phyloP scores from a whole-genome alignment of 2,797 vertebrate genomes.

The Hypotaenidia philippensis region DNA sequence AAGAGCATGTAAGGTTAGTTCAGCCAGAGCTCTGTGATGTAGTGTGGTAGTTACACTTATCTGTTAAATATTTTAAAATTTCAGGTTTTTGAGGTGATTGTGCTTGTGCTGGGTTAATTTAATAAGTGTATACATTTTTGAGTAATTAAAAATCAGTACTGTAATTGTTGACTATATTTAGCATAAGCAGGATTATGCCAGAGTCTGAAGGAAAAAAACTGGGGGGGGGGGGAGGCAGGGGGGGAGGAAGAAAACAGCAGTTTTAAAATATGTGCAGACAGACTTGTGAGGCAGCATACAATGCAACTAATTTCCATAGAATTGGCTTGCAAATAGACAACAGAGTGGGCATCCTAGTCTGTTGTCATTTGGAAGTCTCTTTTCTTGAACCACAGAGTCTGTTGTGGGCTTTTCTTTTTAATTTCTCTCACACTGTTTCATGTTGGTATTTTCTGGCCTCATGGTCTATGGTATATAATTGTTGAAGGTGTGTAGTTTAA shows the following conservation, averaged over 20 bases:
- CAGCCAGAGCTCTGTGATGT: background rate
- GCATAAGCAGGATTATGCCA: background rate
- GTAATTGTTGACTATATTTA: background rate
- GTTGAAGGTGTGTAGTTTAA: background rate
- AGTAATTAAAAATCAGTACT: background rate
- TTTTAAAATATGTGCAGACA: background rate
- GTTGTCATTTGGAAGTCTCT: background rate
- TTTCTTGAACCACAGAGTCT: background rate
- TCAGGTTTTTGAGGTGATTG: background rate
- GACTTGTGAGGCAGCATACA: background rate
- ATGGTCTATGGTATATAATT: background rate
- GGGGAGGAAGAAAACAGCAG: too few species aligned
- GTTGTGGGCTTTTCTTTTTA: background rate
- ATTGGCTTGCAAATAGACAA: background rate
- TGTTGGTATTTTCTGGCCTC: background rate
- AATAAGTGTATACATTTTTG: background rate
- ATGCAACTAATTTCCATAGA: background rate
- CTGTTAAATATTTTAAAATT: background rate
- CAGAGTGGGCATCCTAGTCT: background rate
- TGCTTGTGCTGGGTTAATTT: background rate
- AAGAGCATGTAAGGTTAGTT: background rate
- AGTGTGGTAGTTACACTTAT: background rate
- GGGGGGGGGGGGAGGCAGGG: too few species aligned
- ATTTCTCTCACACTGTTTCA: background rate
- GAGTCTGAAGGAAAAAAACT: background rate